phyloP scores from a whole-genome alignment of 2,888 invertebrate genomes.

The Gortyna flavago region DNA sequence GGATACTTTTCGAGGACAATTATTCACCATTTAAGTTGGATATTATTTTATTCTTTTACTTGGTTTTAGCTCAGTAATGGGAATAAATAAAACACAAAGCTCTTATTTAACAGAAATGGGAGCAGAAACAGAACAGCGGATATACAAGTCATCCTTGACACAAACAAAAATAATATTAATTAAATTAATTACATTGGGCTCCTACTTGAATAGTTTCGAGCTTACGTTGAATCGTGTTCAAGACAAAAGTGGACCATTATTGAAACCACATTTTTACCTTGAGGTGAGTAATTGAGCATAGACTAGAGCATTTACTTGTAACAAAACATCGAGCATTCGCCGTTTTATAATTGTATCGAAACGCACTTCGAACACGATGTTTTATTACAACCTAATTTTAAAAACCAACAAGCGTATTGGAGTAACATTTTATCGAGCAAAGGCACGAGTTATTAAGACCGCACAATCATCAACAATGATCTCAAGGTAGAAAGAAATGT shows the following conservation, averaged over 20 bases:
- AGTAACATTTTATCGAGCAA: background rate
- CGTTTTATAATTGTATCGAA: background rate
- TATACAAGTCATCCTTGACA: background rate
- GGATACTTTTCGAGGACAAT: conserved; percentile 1
- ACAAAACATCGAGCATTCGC: background rate
- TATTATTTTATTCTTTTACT: background rate
- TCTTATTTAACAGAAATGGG: background rate
- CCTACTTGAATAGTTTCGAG: background rate
- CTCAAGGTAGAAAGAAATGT: background rate
- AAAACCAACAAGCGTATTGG: background rate
- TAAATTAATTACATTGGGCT: background rate
- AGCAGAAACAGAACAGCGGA: background rate
- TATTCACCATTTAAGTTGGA: background rate
- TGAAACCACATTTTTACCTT: background rate
- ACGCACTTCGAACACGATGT: background rate
- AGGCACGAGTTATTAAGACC: background rate
- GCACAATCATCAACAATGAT: background rate
- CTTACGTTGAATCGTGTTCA: background rate
- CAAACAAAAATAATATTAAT: background rate
- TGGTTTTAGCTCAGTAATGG: background rate
- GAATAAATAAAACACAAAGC: background rate
- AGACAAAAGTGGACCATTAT: background rate
- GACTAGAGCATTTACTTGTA: no score
- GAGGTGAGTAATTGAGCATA: background rate
- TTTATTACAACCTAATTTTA: background rate